A percentile compares a stretch with the other conserved stretches of the same genome.
phyloP scores from a whole-genome alignment of 2,113 vertebrate species.

The Mustela nigripes region DNA sequence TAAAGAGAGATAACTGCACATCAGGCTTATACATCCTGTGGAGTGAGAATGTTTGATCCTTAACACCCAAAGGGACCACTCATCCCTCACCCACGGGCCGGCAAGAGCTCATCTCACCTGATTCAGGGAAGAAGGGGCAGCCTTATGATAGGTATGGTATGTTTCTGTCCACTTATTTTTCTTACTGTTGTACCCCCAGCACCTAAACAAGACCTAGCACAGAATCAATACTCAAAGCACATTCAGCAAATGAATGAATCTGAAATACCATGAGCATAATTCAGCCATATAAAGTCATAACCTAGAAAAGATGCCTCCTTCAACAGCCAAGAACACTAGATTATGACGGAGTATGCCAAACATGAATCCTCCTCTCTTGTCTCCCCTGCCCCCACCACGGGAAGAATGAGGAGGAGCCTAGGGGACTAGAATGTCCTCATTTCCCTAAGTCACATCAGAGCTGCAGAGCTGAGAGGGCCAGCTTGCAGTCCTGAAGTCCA shows the following conservation, averaged over 20 bases:
- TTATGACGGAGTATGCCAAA: background rate
- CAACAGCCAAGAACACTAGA: background rate
- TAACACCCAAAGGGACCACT: background rate
- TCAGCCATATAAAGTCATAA: background rate
- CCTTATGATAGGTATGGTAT: background rate
- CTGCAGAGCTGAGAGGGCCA: background rate
- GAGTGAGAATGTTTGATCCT: background rate
- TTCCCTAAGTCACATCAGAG: background rate
- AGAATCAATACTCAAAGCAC: background rate
- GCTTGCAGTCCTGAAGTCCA: background rate
- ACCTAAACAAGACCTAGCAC: background rate
- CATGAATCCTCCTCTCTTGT: background rate
- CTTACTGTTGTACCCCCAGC: background rate
- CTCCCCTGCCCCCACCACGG: background rate
- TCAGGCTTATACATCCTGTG: background rate
- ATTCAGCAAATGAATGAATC: background rate
- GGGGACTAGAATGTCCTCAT: background rate
- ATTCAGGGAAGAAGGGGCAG: background rate
- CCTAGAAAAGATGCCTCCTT: constrained; percentile 2
- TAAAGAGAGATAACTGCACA: background rate
- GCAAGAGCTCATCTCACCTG: background rate
- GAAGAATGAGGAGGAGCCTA: background rate
- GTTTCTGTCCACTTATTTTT: background rate
- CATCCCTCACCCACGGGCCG: background rate
- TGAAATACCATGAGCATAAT: background rate